phyloP scores from a whole-genome alignment of 2,888 invertebrate species.

The Drosophila kuntzei region DNA sequence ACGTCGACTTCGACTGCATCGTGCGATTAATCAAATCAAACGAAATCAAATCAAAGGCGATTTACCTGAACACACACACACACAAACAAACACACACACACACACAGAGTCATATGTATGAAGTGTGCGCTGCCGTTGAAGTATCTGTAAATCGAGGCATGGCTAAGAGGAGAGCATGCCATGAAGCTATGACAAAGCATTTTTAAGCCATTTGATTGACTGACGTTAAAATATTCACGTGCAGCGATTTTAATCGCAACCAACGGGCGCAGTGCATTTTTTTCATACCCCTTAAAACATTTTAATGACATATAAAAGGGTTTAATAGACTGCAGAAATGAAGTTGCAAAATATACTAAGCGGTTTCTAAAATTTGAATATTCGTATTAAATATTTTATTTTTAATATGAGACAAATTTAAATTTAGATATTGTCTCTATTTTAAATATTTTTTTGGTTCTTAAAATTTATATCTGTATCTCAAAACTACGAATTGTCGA shows the following conservation, averaged over 20 bases:
- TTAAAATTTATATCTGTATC: too few relatives aligned
- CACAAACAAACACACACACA: slow-evolving; percentile 13
- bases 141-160: slow-evolving; percentile 50
- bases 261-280: slow-evolving; percentile 64
- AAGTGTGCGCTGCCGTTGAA: slow-evolving; percentile 47
- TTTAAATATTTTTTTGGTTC: too few relatives aligned
- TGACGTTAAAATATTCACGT: slow-evolving; percentile 82
- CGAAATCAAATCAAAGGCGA: slow-evolving; percentile 80
- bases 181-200: slow-evolving; percentile 79
- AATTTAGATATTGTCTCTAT: too few relatives aligned
- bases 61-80: slow-evolving; percentile 68
- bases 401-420: too few relatives aligned
- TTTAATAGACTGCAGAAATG: neutral
- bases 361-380: too few relatives aligned
- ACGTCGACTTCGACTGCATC: slow-evolving; percentile 40
- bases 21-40: slow-evolving; percentile 80
- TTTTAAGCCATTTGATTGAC: slow-evolving; percentile 82
- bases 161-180: slow-evolving; percentile 29
- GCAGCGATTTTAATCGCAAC: slow-evolving; percentile 76
- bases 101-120: slow-evolving; percentile 27
- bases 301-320: neutral
- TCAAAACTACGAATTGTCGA: too few relatives aligned
- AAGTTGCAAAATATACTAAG: too few relatives aligned
- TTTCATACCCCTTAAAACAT: slow-evolving; percentile 41
- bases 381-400: neutral